Base-by-base conservation (phyloP, 2,113 vertebrate species). In the Ailuropoda melanoleuca region DNA sequence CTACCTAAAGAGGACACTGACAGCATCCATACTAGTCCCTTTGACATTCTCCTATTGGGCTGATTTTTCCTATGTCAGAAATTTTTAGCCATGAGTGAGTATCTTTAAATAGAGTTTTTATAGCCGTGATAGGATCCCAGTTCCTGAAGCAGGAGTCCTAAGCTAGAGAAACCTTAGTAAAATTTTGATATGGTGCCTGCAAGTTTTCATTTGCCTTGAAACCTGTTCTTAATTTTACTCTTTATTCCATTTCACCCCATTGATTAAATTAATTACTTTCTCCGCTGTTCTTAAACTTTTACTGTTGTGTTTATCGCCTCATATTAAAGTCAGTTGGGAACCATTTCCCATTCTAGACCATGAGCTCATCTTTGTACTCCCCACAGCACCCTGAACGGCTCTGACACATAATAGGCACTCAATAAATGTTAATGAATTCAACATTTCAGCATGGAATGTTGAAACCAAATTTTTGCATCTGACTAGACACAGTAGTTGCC, bases 341-440 rank as follows among this genome's bases (percentile, higher is more conserved):
- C 77, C 64, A 64, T 93, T 96, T 97, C 90, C 84, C 92, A 75
- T 75, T 94, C 68, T 88, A 88, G 84, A 90, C 75, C 2, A n/a
- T 83, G 66, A 94, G 58, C 84, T 92, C 90, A 95, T 96, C 93
- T 95, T 89, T 82, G 60, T 93, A 64, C 46, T 84, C 39, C 17
- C 56, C 53, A 9, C 55, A 66, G 72, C 55, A 91, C 92, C 66
- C 46, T 89, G 68, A 83, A 68, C 29, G 70, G 34, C 80, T 95
- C 81, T 78, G 68, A 90, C 53, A 86, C 55, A 19, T 72, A 81
- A 85, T 95, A 87, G 90, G 62, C 68, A 95, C 74, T 87, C 72
- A 72, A 8, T 95, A 97, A 95, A 80, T 78, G 66, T 96, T 97
- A 95, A 97, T 92, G 80, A 96, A 90, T 90, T 95, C 88, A 94